A percentile compares a stretch with the other conserved stretches of the same genome.
Conservation (phyloP, 2,888 invertebrate species). For the Napeogenes inachia region DNA sequence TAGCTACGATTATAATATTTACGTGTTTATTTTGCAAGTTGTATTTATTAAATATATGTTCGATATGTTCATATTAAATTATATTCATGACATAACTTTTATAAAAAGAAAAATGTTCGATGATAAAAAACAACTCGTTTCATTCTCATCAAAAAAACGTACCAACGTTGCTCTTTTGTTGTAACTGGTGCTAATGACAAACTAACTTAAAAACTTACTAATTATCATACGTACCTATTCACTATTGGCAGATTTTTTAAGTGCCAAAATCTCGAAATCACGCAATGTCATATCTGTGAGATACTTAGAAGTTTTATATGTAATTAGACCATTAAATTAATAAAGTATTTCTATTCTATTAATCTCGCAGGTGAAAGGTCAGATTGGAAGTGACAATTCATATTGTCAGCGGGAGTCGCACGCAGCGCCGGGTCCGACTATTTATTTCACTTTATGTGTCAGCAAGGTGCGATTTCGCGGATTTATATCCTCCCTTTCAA, state of each 20-base stretch:
- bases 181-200: too few species aligned
- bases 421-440: conserved; percentile 49
- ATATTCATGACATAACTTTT: neutral
- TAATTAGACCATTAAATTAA: neutral
- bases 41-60: neutral
- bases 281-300: too few species aligned
- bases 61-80: neutral
- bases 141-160: too few species aligned
- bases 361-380: conserved; percentile 29
- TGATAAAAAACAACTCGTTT: too few species aligned
- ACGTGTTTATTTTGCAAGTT: neutral
- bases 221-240: neutral
- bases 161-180: too few species aligned
- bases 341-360: conserved; percentile 15
- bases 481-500: conserved; percentile 41
- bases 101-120: neutral
- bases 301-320: too few species aligned
- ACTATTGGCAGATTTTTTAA: neutral
- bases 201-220: too few species aligned
- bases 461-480: conserved; percentile 42
- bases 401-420: conserved; percentile 35
- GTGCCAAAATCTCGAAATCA: too few species aligned
- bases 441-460: conserved; percentile 60
- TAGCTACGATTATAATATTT: conserved; percentile 11
- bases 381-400: conserved; percentile 42